Percentiles rank a stretch among this genome's conserved stretches.
Conservation (phyloP, 64 coral and sea anemone species). For the Catalaphyllia jardinei region DNA sequence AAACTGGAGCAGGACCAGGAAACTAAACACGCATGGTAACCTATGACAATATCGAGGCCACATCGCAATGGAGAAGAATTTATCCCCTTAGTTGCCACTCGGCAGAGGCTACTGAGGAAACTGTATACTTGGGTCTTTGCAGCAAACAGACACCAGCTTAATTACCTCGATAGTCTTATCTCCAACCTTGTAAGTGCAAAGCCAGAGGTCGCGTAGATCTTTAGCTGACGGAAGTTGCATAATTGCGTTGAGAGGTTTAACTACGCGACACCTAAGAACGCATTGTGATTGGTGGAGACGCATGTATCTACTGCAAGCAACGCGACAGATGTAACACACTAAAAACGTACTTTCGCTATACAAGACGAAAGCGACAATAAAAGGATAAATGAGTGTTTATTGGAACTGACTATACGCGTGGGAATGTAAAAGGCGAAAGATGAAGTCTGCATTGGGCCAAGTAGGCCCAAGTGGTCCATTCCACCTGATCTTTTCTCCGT, state of each 20-base stretch:
- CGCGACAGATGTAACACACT: not conserved
- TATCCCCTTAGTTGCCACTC: not conserved
- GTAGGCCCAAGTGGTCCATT: too few species aligned
- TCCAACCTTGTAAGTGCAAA: not conserved
- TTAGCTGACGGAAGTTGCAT: constrained; percentile 5
- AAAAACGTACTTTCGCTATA: not conserved
- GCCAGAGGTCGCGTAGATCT: not conserved
- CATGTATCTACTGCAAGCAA: not conserved
- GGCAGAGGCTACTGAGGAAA: not conserved
- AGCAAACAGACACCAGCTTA: not conserved
- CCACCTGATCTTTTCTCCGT: too few species aligned
- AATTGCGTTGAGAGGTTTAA: not conserved
- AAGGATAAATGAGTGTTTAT: not conserved
- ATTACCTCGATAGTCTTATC: not conserved
- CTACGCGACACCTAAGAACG: not conserved
- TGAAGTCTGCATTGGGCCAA: too few species aligned
- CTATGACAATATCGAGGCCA: not conserved
- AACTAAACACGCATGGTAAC: not conserved
- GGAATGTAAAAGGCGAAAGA: not conserved
- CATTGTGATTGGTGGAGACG: not conserved
- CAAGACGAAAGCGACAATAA: not conserved
- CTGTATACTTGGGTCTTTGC: not conserved
- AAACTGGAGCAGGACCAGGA: not conserved
- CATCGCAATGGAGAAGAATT: not conserved
- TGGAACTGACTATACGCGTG: not conserved